Evolutionary conservation across 1,140 invertebrate species (phyloP).

Genomic region (Drosophila punjabiensis): DNA sequence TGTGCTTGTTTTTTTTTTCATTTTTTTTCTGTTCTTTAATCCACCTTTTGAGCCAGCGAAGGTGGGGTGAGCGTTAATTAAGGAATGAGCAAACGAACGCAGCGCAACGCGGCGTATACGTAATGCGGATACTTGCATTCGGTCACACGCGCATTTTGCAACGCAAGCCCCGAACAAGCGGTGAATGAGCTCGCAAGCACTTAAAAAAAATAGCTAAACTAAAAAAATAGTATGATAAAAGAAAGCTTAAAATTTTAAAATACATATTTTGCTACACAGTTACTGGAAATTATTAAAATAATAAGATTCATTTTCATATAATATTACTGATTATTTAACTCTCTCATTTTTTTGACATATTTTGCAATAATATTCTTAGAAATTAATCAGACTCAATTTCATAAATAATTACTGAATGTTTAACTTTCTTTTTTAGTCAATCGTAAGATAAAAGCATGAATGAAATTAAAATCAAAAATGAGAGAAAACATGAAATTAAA

Average conservation of each 20-base stretch:
- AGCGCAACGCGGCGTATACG: constrained; percentile 70
- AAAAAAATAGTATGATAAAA: not conserved
- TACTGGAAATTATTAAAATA: not conserved
- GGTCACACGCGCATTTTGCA: constrained; percentile 73
- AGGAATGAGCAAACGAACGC: constrained; percentile 44
- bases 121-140: constrained; percentile 70
- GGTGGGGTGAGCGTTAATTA: constrained; percentile 66
- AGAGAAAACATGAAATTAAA: too few species aligned
- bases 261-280: not conserved
- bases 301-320: not conserved
- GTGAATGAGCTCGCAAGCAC: constrained; percentile 45
- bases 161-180: constrained; percentile 42
- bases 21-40: constrained; percentile 46
- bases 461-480: too few species aligned
- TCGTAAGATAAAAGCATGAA: too few species aligned
- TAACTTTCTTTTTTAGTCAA: too few species aligned
- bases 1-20: not conserved
- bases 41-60: constrained; percentile 48
- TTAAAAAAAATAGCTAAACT: not conserved
- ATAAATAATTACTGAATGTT: too few species aligned
- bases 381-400: too few species aligned
- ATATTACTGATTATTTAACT: too few species aligned
- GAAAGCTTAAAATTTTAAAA: not conserved
- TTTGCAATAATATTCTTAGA: too few species aligned
- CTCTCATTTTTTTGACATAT: too few species aligned